Base-by-base conservation (phyloP, 2,113 vertebrate genomes). In the Narcine bancroftii region DNA sequence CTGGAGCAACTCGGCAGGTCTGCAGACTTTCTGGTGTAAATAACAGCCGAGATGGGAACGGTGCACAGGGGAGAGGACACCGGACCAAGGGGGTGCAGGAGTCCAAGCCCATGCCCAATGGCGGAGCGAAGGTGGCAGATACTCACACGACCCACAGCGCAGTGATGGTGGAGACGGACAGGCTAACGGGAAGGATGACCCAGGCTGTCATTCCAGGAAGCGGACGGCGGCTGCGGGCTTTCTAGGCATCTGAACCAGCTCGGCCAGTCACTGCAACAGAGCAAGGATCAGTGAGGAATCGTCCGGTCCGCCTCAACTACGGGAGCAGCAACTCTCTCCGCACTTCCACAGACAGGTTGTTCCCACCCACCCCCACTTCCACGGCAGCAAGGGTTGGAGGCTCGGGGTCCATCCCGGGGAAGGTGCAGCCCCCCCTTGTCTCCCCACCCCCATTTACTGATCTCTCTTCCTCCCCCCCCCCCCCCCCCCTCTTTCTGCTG, bases 131-230 rank as follows among this genome's bases (percentile, higher is more conserved):
- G 1, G 50, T 56, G 81, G 10, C 2, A 39, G 63, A 91, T 91
- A 91, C 89, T 91, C 65, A 91, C 89, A 91, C 89, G 65, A 91
- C 89, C 89, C 89, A 91, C 39, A 91, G 65, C 0, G 89, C 89
- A 29, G 89, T 91, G 63, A 91, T 91, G 24, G 89, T 91, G 89
- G 89, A 91, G 63, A 91, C 89, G 39, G 89, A 69, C 39, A 91
- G 89, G 42, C 89, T 47, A 29, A 91, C 89, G 36, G 89, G 89
- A 42, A 91, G 89, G 89, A 91, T 66, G 63, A 91, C 63, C 89
- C 89, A 91, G 63, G 89, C 89, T 91, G 89, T 69, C 89, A 91
- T 91, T 91, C 63, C 89, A 69, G 89, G 85, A 36, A 36, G 9
- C 63, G 47, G 36, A 42, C 63, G 39, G 36, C 47, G 39, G 69